Evolutionary conservation across 2,888 invertebrate species (phyloP).

Genomic region (Callinectes sapidus): DNA sequence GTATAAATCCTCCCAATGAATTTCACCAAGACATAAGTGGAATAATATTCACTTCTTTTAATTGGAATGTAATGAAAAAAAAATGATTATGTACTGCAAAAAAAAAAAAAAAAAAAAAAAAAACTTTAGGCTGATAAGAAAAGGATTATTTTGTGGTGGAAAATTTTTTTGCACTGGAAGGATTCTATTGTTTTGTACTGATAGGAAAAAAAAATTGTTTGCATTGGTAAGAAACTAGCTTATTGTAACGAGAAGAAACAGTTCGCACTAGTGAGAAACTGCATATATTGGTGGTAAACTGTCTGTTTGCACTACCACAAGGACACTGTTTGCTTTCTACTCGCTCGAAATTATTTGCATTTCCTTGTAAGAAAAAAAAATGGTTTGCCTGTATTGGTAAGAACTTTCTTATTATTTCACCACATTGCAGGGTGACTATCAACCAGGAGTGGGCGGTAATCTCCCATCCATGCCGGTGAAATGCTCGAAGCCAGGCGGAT

Average conservation of each 20-base stretch:
- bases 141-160: background rate
- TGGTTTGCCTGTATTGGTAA: no score
- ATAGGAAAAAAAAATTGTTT: background rate
- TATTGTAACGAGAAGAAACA: background rate
- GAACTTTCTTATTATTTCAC: background rate
- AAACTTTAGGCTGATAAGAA: background rate
- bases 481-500: background rate
- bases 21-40: background rate
- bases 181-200: background rate
- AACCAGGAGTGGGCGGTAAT: background rate
- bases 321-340: background rate
- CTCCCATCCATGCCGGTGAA: background rate
- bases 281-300: background rate
- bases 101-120: background rate
- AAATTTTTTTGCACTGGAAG: background rate
- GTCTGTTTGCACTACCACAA: no score
- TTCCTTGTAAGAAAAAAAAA: no score
- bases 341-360: no score
- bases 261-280: background rate
- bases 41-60: background rate
- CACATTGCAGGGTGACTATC: background rate
- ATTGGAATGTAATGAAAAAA: background rate
- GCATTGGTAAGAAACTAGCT: background rate
- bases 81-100: background rate
- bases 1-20: background rate